Evolutionary conservation across 2,113 vertebrate genomes (phyloP), one percentile per base, ranked within the genome.

Genomic region (Aythya baeri): DNA sequence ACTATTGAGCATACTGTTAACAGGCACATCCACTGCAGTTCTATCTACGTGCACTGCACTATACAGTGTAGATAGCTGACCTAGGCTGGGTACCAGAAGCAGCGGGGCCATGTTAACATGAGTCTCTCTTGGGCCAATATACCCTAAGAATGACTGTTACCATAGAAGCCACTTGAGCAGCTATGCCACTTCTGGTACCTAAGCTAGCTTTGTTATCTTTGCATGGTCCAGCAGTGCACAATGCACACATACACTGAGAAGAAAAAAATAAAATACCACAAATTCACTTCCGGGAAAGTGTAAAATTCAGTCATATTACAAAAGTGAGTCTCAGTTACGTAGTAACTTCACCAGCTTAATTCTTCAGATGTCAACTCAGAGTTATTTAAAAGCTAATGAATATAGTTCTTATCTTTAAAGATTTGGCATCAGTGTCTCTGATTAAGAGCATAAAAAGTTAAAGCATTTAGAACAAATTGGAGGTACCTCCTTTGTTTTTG

Each of bases 1-100:
- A 97, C 93, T 96, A 96, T 95, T 95, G 88, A 94, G 77, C 44
- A 94, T 13, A 91, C 90, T 76, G 83, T 93, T 86, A 96, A 80
- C 84, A 94, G 93, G 88, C 57, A 95, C 86, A 94, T 91, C 92
- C 66, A 90, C 88, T 71, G 85, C 70, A 95, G 81, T 91, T 67
- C 11, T 5, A 79, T 34, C 71, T 36, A 41, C 0, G 2, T 61
- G 66, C 86, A 41, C 94, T 44, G 80, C 76, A 2, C 18, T 46
- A 50, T 23, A 31, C 55, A 3, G 70, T 12, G 79, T 11, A 59
- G 17, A 10, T 12, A 34, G 36, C 57, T 57, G 49, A 58, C 83
- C 61, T 14, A 18, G 62, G 58, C 71, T 84, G 86, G 82, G 93
- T 92, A 94, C 89, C 95, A 96, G 96, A 92, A 95, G 91, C 93